Percentiles rank a stretch among this genome's conserved stretches.
Evolutionary conservation across 2,113 vertebrate genomes (phyloP).

Genomic region (Mesitornis unicolor): DNA sequence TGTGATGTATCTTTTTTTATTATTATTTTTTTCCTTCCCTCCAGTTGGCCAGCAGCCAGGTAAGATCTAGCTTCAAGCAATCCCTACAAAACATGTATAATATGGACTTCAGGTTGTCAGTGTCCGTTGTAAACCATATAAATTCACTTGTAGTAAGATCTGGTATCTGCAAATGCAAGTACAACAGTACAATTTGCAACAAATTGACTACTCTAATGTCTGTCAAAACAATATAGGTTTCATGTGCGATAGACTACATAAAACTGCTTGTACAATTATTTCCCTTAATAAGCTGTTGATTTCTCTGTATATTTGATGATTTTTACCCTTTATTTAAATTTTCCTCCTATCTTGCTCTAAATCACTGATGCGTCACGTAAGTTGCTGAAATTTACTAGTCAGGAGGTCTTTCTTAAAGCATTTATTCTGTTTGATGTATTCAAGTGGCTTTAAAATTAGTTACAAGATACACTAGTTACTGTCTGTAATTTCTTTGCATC

Average conservation of each 20-base stretch:
- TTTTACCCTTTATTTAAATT: background rate
- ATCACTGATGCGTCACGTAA: accelerated
- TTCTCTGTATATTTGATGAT: background rate
- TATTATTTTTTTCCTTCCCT: no score
- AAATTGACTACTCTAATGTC: background rate
- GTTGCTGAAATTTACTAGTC: background rate
- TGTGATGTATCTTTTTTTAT: background rate
- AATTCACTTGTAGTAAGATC: background rate
- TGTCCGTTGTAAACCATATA: background rate
- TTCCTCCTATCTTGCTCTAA: background rate
- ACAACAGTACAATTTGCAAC: background rate
- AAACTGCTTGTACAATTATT: background rate
- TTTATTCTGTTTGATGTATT: background rate
- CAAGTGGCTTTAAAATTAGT: background rate
- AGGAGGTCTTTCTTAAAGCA: background rate
- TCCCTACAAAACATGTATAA: accelerated
- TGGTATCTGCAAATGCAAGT: background rate
- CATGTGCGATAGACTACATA: background rate
- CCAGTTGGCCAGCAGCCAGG: background rate
- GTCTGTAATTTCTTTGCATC: background rate
- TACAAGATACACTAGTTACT: background rate
- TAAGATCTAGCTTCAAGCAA: background rate
- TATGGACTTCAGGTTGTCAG: background rate
- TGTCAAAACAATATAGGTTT: background rate
- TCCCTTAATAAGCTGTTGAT: background rate